Percentiles rank a stretch among this genome's conserved stretches.
Conservation (phyloP, 2,797 vertebrate species). For the Clamator glandarius region DNA sequence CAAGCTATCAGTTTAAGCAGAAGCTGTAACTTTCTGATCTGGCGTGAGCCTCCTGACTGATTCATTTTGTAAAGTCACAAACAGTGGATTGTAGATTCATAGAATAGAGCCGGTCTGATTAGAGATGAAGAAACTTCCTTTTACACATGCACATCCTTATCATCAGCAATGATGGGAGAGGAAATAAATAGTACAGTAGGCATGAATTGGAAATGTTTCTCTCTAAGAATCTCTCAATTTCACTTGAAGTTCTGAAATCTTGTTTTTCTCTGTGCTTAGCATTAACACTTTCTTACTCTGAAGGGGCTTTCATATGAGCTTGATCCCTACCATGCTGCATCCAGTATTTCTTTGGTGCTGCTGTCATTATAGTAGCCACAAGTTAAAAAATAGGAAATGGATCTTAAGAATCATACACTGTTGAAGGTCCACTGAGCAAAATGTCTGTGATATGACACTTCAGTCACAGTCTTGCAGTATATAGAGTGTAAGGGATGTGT, state of each 20-base stretch:
- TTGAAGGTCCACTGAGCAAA: not conserved
- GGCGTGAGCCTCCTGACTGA: constrained; percentile 33
- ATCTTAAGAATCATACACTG: not conserved
- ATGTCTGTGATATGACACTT: not conserved
- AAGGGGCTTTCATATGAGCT: not conserved
- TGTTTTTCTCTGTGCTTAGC: not conserved
- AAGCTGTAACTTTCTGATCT: constrained; percentile 49
- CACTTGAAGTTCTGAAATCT: not conserved
- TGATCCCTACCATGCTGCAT: not conserved
- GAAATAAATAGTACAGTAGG: constrained; percentile 39
- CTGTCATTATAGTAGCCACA: not conserved
- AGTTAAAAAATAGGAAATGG: not conserved
- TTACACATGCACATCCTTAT: constrained; percentile 1
- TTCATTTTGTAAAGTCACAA: constrained; percentile 52
- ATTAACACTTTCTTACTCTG: not conserved
- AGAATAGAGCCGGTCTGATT: constrained; percentile 32
- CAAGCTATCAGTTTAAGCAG: constrained; percentile 26
- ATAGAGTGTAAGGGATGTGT: not conserved
- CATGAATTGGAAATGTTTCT: constrained; percentile 39
- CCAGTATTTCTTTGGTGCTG: not conserved
- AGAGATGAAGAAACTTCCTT: constrained; percentile 22
- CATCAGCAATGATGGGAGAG: constrained; percentile 36
- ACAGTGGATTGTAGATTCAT: constrained; percentile 31
- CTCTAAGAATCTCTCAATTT: constrained; percentile 34
- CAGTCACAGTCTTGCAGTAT: not conserved